Conservation (phyloP, 2,888 invertebrate genomes). For the Dicranocentrus wangi region DNA sequence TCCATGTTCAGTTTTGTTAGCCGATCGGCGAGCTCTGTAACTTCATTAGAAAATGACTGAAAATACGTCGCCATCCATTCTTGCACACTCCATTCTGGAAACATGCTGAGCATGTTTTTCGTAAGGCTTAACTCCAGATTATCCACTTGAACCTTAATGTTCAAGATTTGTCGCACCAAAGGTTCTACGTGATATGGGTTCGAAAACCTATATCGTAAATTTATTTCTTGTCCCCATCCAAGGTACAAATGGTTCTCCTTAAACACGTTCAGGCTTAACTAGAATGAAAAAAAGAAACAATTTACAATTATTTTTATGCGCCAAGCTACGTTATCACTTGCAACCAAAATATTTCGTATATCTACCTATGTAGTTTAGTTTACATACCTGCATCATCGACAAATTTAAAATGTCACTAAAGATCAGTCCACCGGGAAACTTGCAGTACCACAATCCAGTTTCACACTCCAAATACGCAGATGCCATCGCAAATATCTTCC, state of each 20-base stretch:
- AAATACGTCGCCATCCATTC: slow-evolving; percentile 70
- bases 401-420: slow-evolving; percentile 56
- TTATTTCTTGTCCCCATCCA: slow-evolving; percentile 67
- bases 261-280: slow-evolving; percentile 54
- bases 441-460: slow-evolving; percentile 67
- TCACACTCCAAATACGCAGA: slow-evolving; percentile 64
- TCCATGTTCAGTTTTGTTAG: slow-evolving; percentile 64
- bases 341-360: not conserved
- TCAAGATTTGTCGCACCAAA: slow-evolving; percentile 54
- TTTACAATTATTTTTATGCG: not conserved
- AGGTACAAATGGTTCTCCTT: slow-evolving; percentile 65
- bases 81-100: slow-evolving; percentile 68
- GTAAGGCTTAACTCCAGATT: slow-evolving; percentile 49
- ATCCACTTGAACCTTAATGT: slow-evolving; percentile 61
- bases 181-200: slow-evolving; percentile 67
- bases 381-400: too few relatives aligned
- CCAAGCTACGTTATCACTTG: not conserved
- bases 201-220: slow-evolving; percentile 63
- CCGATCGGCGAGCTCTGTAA: slow-evolving; percentile 43
- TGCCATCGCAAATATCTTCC: slow-evolving; percentile 63
- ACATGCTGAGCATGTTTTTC: slow-evolving; percentile 58
- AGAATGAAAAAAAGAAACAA: slow-evolving; percentile 27
- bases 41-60: slow-evolving; percentile 58
- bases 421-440: slow-evolving; percentile 69
- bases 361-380: not conserved